phyloP scores from a whole-genome alignment of 1,140 invertebrate genomes.

The Sarcophaga bullata region DNA sequence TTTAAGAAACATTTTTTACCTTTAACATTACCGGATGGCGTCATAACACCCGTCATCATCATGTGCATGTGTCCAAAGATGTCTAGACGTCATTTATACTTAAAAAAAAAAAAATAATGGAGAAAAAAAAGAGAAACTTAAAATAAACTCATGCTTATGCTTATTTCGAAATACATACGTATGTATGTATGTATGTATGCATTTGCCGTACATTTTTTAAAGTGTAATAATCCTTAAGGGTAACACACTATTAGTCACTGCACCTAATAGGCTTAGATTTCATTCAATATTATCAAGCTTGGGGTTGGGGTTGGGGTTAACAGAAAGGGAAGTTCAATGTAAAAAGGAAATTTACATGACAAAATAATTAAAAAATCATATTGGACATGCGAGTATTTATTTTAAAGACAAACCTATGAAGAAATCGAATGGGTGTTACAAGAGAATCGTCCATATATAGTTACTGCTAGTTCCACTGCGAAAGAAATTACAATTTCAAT shows the following conservation, averaged over 20 bases:
- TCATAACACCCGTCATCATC: background rate
- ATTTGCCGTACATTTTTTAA: background rate
- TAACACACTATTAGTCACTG: constrained; percentile 11
- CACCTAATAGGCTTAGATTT: background rate
- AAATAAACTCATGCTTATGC: too few relatives aligned
- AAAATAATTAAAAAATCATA: background rate
- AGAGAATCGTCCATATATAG: too few relatives aligned
- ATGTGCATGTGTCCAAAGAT: constrained; percentile 17
- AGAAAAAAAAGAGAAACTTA: background rate
- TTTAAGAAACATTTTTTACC: constrained; percentile 14
- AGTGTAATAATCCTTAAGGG: constrained; percentile 24
- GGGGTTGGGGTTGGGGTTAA: too few relatives aligned
- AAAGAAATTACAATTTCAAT: too few relatives aligned
- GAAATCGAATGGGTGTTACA: too few relatives aligned
- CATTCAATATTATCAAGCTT: too few relatives aligned
- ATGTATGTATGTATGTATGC: too few relatives aligned
- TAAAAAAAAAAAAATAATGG: background rate
- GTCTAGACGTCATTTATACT: constrained; percentile 26
- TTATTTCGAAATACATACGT: too few relatives aligned
- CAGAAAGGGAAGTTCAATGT: background rate
- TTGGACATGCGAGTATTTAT: too few relatives aligned
- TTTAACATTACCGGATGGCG: background rate
- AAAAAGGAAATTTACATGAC: background rate
- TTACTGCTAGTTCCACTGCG: too few relatives aligned
- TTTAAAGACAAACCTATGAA: too few relatives aligned